Base-by-base conservation (phyloP, 37 sponge, comb jelly and placozoan species). In the Amphimedon queenslandica region DNA sequence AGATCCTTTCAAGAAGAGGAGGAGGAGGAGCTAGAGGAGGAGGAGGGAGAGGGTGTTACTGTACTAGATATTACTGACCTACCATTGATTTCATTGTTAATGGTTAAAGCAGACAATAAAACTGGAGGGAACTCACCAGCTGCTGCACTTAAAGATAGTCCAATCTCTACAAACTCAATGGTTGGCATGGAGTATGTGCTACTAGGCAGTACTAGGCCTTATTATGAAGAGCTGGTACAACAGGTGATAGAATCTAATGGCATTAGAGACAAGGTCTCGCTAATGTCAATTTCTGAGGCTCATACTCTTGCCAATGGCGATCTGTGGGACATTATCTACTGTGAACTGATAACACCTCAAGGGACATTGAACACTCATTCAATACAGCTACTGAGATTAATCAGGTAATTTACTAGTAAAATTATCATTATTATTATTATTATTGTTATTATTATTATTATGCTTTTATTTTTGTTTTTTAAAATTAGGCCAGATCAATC, bases 271-370 rank as follows among this genome's bases (percentile, higher is more conserved):
- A 61, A 13, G 13, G 51, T 18, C 13, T 8, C 8, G 13, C 24
- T 3, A 60, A 11, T 36, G n/a, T 5, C 18, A 18, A n/a, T n/a
- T n/a, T 5, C 23, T 3, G 65, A 61, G 28, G 81, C n/a, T 18
- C 74, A 66, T 37, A 11, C 58, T 66, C 13, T 47, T 47, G 72
- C 72, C 8, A 53, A 83, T 24, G 55, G 66, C 21, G 4, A 77
- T 6, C 66, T 77, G 43, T 81, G 82, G 84, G 79, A 82, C 30
- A 84, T 83, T 0, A 71, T 88, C 10, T 67, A 75, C 37, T 67
- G 40, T 56, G 81, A 80, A 33, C 64, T 80, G 37, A 71, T 81
- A 33, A 77, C 70, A 32, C 81, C 89, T 41, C 77, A 80, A 31
- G 82, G 82, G 30, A 67, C 37, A 13, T n/a, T n/a, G n/a, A n/a